phyloP scores from a whole-genome alignment of 2,113 vertebrate species.

The Craseonycteris thonglongyai region DNA sequence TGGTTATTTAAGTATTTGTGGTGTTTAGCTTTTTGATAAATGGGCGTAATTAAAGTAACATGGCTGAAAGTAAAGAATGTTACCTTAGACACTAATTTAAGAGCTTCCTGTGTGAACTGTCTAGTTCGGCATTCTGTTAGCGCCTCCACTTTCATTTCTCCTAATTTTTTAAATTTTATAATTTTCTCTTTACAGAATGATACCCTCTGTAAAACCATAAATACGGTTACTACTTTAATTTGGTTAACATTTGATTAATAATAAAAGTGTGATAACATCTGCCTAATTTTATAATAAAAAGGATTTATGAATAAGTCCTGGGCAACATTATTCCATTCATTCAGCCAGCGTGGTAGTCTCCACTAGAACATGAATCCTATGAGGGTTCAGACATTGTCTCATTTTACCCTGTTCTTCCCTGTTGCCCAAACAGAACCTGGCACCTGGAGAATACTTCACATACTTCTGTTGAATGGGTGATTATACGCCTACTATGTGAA shows the following conservation, averaged over 20 bases:
- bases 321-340: neutral
- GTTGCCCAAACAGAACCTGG: neutral
- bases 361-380: neutral
- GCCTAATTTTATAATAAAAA: neutral
- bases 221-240: neutral
- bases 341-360: neutral
- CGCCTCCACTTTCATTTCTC: constrained; percentile 9
- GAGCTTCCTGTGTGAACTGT: neutral
- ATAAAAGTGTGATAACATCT: neutral
- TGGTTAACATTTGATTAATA: neutral
- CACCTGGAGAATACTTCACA: neutral
- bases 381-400: neutral
- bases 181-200: neutral
- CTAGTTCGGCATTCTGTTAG: neutral
- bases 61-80: neutral
- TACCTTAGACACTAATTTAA: neutral
- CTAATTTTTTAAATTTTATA: neutral
- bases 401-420: neutral
- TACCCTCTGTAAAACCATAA: neutral
- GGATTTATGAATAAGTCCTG: neutral
- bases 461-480: neutral
- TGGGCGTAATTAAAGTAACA: constrained; percentile 15
- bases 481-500: neutral
- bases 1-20: neutral
- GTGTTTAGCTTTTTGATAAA: constrained; percentile 46